A percentile compares a stretch with the other conserved stretches of the same genome.
Conservation (phyloP, 2,888 invertebrate species). For the Amphipoea lucens region DNA sequence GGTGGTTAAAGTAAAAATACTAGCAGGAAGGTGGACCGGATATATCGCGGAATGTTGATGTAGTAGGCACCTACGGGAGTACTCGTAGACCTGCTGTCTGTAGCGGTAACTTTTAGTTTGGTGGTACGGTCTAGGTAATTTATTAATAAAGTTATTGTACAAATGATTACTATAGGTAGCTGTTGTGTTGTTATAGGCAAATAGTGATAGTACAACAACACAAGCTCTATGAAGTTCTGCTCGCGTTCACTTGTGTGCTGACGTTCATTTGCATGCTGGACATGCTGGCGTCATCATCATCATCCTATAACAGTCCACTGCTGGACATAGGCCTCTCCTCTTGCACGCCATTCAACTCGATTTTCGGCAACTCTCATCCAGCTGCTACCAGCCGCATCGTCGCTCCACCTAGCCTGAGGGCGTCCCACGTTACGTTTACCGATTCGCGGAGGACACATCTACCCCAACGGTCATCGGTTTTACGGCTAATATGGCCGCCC, state of each 20-base stretch:
- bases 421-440: no score
- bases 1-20: neutral
- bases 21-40: neutral
- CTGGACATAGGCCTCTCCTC: no score
- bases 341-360: no score
- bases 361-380: no score
- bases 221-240: neutral
- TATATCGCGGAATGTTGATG: neutral
- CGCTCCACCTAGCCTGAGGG: no score
- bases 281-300: no score
- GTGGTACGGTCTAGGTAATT: neutral
- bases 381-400: no score
- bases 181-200: neutral
- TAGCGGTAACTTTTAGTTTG: neutral
- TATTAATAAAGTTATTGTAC: neutral
- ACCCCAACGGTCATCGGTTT: no score
- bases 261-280: conserved; percentile 4
- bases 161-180: neutral
- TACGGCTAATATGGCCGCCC: no score
- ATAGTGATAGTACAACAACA: neutral
- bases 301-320: no score
- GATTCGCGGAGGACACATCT: no score
- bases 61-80: neutral
- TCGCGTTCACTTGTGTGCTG: neutral
- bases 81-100: neutral